Base-by-base conservation (phyloP, 2,113 vertebrate genomes). In the Dasyornis broadbenti region DNA sequence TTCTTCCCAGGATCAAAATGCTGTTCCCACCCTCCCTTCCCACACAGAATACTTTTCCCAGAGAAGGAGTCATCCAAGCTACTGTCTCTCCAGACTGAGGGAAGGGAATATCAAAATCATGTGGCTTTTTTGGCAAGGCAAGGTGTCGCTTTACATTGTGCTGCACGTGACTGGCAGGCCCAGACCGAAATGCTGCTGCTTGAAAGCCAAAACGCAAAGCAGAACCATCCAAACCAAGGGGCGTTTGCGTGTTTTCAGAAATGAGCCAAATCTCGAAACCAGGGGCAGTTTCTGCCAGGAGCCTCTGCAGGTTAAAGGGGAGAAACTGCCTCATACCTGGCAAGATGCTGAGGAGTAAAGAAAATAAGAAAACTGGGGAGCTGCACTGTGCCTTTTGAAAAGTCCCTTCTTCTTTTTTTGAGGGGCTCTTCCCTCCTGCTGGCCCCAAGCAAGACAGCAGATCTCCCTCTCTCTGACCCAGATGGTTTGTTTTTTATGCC, bases 401-500 rank as follows among this genome's bases (percentile, higher is more conserved):
- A 40, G 31, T 42, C 15, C 39, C 15, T 59, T 71, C 49, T 71
- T 23, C 20, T 33, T 33, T 9, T 37, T 89, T 44, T 14, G 8
- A 47, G 72, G 59, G 30, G 13, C 6, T 80, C 57, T 35, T 71
- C 9, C 11, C 20, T 71, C 26, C 57, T 56, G 26, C 40, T 39
- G 63, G 35, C 24, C 65, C 47, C 44, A 40, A 30, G 26, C 26
- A 80, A 35, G 35, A 31, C 12, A 52, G 27, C 30, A 0, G 1
- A 9, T 31, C 24, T 42, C 45, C 10, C 8, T 19, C 0, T 8
- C 57, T 50, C 54, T 66, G 50, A 72, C 39, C 18, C 22, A 75
- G 31, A 21, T 1, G 3, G 7, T 11, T 8, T n/a, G n/a, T n/a
- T 65, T 8, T 1, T 14, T 7, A 8, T 35, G 21, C 26, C 61